Percentiles rank a stretch among this genome's conserved stretches.
Evolutionary conservation across 2,797 vertebrate species (phyloP).

Genomic region (Tokudaia muenninki): DNA sequence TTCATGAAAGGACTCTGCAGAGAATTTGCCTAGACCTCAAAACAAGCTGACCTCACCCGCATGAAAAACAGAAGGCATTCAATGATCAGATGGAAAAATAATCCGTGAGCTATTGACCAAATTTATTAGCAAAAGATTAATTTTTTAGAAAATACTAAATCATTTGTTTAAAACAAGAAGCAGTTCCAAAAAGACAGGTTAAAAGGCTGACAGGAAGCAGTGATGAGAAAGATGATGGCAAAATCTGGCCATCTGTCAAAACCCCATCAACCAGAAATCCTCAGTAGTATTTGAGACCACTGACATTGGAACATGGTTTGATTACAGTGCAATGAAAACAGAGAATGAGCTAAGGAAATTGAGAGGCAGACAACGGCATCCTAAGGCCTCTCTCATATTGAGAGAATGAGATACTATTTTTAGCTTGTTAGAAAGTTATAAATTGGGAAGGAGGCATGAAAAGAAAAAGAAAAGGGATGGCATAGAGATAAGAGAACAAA

Average conservation of each 20-base stretch:
- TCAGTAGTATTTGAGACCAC: background rate
- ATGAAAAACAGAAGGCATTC: background rate
- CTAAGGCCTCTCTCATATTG: background rate
- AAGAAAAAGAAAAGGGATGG: background rate
- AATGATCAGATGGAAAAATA: background rate
- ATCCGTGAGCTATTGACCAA: background rate
- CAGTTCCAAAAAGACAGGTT: slow-evolving; percentile 7
- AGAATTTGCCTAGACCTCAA: background rate
- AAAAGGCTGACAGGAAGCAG: background rate
- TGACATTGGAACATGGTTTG: background rate
- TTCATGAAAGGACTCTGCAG: background rate
- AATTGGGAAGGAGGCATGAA: background rate
- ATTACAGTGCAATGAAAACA: background rate
- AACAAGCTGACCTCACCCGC: background rate
- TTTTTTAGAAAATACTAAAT: slow-evolving; percentile 37
- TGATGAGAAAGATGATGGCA: background rate
- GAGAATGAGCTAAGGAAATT: background rate
- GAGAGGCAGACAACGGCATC: background rate
- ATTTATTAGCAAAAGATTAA: background rate
- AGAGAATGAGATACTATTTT: background rate
- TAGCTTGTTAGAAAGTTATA: slow-evolving; percentile 21
- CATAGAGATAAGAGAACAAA: no score
- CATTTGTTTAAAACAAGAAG: slow-evolving; percentile 19
- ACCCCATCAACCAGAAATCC: background rate
- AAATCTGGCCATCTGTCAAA: slow-evolving; percentile 19